A percentile compares a stretch with the other conserved stretches of the same genome.
Evolutionary conservation across 2,888 invertebrate genomes (phyloP).

Genomic region (Netelia inedita): DNA sequence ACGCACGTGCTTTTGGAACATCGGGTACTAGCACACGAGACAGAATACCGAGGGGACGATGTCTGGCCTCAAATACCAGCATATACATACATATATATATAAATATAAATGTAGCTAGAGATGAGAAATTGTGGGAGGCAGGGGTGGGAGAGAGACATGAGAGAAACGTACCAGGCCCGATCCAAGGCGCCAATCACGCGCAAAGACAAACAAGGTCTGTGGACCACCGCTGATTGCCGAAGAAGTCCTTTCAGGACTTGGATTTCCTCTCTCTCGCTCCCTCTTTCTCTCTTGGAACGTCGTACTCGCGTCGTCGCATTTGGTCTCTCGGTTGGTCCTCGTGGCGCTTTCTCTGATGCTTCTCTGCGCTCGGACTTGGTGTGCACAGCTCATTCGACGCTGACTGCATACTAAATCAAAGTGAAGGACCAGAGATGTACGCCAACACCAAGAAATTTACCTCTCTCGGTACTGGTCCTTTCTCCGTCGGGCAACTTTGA

Average conservation of each 20-base stretch:
- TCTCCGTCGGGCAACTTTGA: constrained; percentile 50
- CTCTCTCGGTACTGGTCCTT: constrained; percentile 25
- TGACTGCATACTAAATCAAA: constrained; percentile 83
- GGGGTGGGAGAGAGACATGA: constrained; percentile 54
- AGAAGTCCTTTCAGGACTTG: constrained; percentile 75
- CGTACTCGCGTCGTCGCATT: constrained; percentile 44
- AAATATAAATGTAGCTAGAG: constrained; percentile 1
- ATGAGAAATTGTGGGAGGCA: constrained; percentile 62
- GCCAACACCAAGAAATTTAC: constrained; percentile 58
- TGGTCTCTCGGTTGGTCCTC: constrained; percentile 39
- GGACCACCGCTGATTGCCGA: constrained; percentile 83
- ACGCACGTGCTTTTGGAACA: constrained; percentile 56
- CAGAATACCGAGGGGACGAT: constrained; percentile 1
- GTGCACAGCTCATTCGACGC: constrained; percentile 76
- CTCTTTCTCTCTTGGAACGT: constrained; percentile 24
- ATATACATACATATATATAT: not conserved
- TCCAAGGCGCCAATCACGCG: constrained; percentile 84
- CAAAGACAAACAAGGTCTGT: constrained; percentile 83
- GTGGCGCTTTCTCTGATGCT: constrained; percentile 46
- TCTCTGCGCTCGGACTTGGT: constrained; percentile 67
- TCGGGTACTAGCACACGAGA: constrained; percentile 9
- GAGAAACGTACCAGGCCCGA: constrained; percentile 77
- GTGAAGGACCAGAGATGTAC: constrained; percentile 68
- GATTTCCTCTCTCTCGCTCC: constrained; percentile 41
- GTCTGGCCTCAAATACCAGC: constrained; percentile 5